Evolutionary conservation across 1,140 invertebrate species (phyloP).

Genomic region (Hylaeus volcanicus): DNA sequence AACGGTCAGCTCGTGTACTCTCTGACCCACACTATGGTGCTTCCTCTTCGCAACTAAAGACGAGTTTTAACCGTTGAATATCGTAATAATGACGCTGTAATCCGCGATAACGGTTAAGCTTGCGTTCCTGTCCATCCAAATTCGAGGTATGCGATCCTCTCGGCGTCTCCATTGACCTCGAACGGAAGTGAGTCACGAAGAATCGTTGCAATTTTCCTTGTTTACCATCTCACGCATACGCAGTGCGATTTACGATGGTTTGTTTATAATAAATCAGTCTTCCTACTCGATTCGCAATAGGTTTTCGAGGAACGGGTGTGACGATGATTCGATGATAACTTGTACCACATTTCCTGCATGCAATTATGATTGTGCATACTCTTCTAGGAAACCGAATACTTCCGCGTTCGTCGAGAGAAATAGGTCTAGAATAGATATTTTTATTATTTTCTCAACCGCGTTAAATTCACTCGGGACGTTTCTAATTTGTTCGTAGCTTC

Average conservation of each 20-base stretch:
- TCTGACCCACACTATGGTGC: not conserved
- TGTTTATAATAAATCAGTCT: not conserved
- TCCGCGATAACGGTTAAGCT: not conserved
- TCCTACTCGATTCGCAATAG: not conserved
- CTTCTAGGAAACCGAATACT: not conserved
- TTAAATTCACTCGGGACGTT: not conserved
- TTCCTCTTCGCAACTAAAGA: constrained; percentile 7
- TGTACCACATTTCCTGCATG: not conserved
- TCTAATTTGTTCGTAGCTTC: not conserved
- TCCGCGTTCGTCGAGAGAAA: not conserved
- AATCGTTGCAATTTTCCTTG: not conserved
- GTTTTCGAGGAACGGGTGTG: no score
- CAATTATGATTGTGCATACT: not conserved
- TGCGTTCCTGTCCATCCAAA: not conserved
- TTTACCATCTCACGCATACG: not conserved
- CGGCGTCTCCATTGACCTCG: not conserved
- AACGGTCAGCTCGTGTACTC: not conserved
- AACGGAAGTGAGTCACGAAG: not conserved
- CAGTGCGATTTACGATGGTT: not conserved
- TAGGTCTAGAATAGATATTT: no score
- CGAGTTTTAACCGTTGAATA: not conserved
- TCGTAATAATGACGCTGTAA: not conserved
- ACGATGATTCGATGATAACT: no score
- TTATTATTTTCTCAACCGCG: not conserved
- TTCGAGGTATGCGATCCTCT: not conserved